A percentile compares a stretch with the other conserved stretches of the same genome.
phyloP scores from a whole-genome alignment of 2,888 invertebrate genomes.

The Drosophila mayaguana region DNA sequence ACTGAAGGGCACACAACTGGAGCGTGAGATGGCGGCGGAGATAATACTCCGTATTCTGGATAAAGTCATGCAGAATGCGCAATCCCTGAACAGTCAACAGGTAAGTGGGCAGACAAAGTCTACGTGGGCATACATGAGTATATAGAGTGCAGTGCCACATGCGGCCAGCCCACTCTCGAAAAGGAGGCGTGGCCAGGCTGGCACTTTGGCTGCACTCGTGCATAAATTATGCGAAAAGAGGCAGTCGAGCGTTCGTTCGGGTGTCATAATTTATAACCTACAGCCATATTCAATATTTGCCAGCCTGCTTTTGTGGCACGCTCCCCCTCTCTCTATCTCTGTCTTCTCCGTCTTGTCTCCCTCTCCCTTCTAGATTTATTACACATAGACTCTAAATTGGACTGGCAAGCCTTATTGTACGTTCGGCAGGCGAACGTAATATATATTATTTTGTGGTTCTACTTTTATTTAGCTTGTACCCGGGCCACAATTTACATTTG shows the following conservation, averaged over 20 bases:
- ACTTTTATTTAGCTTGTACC: constrained; percentile 73
- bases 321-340: constrained; percentile 14
- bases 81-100: constrained; percentile 90
- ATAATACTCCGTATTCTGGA: constrained; percentile 88
- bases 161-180: neutral
- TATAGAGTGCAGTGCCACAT: neutral
- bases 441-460: constrained; percentile 39
- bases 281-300: constrained; percentile 80
- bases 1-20: constrained; percentile 84
- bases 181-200: constrained; percentile 6
- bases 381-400: constrained; percentile 35
- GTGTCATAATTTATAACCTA: constrained; percentile 76
- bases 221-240: constrained; percentile 69
- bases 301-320: constrained; percentile 43
- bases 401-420: constrained; percentile 10
- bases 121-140: neutral
- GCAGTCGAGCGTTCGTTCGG: constrained; percentile 63
- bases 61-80: constrained; percentile 88
- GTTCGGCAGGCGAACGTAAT: constrained; percentile 18
- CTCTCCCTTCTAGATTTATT: constrained; percentile 66
- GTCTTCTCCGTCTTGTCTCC: constrained; percentile 29
- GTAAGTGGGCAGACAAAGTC: constrained; percentile 85
- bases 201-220: constrained; percentile 52
- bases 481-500: constrained; percentile 69
- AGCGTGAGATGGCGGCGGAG: constrained; percentile 86